Evolutionary conservation across 2,888 invertebrate genomes (phyloP).

Genomic region (Stenodema calcarata): DNA sequence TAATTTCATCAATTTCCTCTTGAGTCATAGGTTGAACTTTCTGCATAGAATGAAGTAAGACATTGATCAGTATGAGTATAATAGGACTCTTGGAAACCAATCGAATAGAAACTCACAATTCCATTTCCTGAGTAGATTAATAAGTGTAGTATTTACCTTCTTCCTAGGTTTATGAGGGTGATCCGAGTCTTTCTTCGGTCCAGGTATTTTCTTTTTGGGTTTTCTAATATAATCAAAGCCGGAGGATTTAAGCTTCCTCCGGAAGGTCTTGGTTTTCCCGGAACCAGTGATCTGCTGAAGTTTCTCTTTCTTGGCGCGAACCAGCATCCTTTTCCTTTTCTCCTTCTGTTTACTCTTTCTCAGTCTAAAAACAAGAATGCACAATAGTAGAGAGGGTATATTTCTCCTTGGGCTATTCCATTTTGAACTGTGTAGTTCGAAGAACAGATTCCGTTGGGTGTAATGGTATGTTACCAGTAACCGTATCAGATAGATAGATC

Average conservation of each 20-base stretch:
- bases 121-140: not conserved
- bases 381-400: too few species aligned
- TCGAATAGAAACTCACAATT: too few species aligned
- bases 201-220: conserved; percentile 76
- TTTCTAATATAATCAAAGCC: conserved; percentile 90
- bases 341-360: conserved; percentile 43
- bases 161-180: conserved; percentile 61
- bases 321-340: conserved; percentile 28
- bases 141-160: too few species aligned
- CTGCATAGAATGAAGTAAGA: not conserved
- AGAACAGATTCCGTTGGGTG: too few species aligned
- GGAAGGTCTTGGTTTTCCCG: conserved; percentile 56
- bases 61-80: not conserved
- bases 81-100: too few species aligned
- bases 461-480: too few species aligned
- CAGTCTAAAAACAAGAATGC: conserved; percentile 25
- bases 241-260: conserved; percentile 76
- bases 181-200: conserved; percentile 66
- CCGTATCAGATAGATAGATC: too few species aligned
- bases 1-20: conserved; percentile 81
- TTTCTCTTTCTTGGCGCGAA: conserved; percentile 27
- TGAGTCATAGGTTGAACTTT: conserved; percentile 55
- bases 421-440: too few species aligned
- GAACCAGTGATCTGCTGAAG: not conserved
- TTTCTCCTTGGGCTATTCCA: too few species aligned